Evolutionary conservation across 2,888 invertebrate species (phyloP).

Genomic region (Nezara viridula): DNA sequence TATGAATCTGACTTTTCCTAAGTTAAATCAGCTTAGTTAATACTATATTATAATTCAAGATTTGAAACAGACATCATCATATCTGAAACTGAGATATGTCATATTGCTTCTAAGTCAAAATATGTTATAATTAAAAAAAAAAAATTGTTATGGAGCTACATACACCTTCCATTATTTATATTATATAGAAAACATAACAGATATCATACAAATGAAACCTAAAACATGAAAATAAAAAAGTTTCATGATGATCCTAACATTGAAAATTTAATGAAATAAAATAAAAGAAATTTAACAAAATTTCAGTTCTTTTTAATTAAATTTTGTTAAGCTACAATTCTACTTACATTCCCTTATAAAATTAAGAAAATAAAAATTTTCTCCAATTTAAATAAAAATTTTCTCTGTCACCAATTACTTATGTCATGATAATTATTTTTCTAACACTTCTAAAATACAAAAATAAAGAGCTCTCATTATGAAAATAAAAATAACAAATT

Average conservation of each 20-base stretch:
- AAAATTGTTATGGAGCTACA: not conserved
- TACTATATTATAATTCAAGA: not conserved
- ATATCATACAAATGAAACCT: not conserved
- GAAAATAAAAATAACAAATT: conserved; percentile 20
- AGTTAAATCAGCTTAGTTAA: not conserved
- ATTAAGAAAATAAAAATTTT: not conserved
- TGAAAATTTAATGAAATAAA: not conserved
- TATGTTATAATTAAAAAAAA: not conserved
- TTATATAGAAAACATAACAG: not conserved
- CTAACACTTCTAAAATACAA: conserved; percentile 11
- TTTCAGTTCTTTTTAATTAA: not conserved
- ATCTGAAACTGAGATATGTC: not conserved
- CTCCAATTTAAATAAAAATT: not conserved
- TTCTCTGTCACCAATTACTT: not conserved
- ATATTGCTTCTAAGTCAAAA: not conserved
- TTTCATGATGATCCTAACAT: not conserved
- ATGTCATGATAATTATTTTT: not conserved
- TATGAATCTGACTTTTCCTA: not conserved
- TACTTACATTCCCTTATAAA: no score
- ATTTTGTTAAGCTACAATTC: not conserved
- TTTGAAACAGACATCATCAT: not conserved
- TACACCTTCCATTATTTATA: not conserved
- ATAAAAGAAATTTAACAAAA: not conserved
- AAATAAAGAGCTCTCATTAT: conserved; percentile 30
- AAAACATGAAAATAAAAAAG: not conserved